These are phyloP conservation scores for Haliclystus octoradiatus DNA, from an alignment of 30 jellyfish, hydroid and myxozoan species.

Conservation along the genomic window DNA sequence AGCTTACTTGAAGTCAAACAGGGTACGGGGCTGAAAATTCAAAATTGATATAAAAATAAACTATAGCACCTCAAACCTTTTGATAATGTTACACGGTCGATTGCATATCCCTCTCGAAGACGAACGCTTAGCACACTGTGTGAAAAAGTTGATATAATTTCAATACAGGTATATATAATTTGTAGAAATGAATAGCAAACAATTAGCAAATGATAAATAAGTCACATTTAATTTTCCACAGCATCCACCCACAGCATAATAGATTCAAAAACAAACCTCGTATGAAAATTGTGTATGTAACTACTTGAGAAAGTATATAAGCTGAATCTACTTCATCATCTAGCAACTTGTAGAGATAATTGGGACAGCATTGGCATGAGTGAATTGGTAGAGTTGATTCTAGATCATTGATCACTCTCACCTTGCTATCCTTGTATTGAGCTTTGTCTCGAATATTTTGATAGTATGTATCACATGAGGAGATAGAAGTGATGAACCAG, in stretches of 20 bases:
- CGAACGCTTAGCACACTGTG: constrained; percentile 83
- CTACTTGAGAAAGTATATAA: too few relatives aligned
- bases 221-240: background rate
- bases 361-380: too few relatives aligned
- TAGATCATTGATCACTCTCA: too few relatives aligned
- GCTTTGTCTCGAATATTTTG: constrained; percentile 44
- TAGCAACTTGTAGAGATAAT: too few relatives aligned
- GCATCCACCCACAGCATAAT: too few relatives aligned
- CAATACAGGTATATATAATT: background rate
- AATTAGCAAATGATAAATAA: background rate
- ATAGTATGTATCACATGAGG: constrained; percentile 36
- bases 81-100: constrained; percentile 50
- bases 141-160: background rate
- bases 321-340: too few relatives aligned
- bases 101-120: constrained; percentile 92
- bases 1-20: constrained; percentile 17
- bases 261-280: too few relatives aligned
- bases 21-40: background rate
- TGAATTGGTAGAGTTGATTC: too few relatives aligned
- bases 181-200: background rate
- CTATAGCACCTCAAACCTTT: background rate
- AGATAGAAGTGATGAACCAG: too few relatives aligned
- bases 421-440: constrained; percentile 82
- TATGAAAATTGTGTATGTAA: too few relatives aligned
- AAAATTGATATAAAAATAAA: background rate